Conservation (phyloP, 1,140 invertebrate species). For the Danaus melanippus region DNA sequence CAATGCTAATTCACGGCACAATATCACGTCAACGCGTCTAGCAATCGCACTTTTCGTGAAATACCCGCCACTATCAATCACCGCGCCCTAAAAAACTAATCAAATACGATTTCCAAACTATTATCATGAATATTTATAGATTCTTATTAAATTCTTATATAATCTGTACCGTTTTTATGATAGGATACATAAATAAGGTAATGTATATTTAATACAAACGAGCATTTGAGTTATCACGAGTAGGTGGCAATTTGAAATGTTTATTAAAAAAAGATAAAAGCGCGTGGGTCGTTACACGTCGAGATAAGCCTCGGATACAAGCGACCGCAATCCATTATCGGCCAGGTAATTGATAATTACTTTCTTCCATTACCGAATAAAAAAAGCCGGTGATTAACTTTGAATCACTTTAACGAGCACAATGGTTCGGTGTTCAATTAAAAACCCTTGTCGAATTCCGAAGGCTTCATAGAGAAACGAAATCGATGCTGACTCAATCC, state of each 20-base stretch:
- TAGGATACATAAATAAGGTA: too few species aligned
- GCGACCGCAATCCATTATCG: slow-evolving; percentile 66
- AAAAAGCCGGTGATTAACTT: slow-evolving; percentile 67
- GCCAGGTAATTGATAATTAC: slow-evolving; percentile 70
- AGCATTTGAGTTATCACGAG: too few species aligned
- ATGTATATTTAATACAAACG: too few species aligned
- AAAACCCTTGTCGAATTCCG: slow-evolving; percentile 65
- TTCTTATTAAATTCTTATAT: neutral
- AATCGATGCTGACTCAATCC: slow-evolving; percentile 65
- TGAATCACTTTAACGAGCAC: slow-evolving; percentile 68
- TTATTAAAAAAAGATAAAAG: slow-evolving; percentile 50
- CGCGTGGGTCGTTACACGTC: slow-evolving; percentile 40
- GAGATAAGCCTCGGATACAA: slow-evolving; percentile 59
- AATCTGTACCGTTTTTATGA: too few species aligned
- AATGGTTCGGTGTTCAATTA: slow-evolving; percentile 67
- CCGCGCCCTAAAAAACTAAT: slow-evolving; percentile 15
- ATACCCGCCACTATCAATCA: slow-evolving; percentile 12
- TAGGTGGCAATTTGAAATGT: slow-evolving; percentile 15
- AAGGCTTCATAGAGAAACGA: slow-evolving; percentile 56
- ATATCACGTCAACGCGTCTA: slow-evolving; percentile 55
- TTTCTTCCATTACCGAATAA: slow-evolving; percentile 68
- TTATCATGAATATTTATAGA: slow-evolving; percentile 1
- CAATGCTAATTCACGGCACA: slow-evolving; percentile 67
- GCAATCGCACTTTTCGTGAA: slow-evolving; percentile 25
- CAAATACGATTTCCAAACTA: slow-evolving; percentile 6